Evolutionary conservation across 1,140 invertebrate genomes (phyloP).

Genomic region (Drosophila asahinai): DNA sequence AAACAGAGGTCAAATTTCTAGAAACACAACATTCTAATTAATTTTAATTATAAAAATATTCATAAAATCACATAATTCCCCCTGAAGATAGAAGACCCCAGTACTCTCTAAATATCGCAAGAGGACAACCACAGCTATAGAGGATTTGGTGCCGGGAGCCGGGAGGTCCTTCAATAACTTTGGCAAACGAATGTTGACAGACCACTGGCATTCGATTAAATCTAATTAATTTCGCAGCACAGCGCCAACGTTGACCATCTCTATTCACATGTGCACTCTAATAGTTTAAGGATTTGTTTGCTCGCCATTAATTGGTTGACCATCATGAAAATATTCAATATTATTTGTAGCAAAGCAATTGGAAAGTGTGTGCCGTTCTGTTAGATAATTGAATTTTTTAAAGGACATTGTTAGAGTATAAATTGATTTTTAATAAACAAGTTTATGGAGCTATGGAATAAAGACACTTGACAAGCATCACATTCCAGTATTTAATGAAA

Average conservation of each 20-base stretch:
- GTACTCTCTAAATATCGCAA: not conserved
- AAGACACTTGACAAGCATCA: too few species aligned
- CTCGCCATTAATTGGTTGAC: constrained; percentile 36
- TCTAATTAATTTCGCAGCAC: constrained; percentile 70
- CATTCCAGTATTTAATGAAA: too few species aligned
- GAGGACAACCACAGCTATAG: not conserved
- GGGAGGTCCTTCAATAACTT: constrained; percentile 49
- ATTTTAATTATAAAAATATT: not conserved
- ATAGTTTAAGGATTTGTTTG: constrained; percentile 41
- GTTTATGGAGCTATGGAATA: not conserved
- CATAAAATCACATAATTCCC: not conserved
- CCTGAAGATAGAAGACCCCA: not conserved
- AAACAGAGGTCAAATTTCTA: too few species aligned
- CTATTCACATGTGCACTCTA: constrained; percentile 19
- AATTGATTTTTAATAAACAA: not conserved
- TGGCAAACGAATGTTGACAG: constrained; percentile 68
- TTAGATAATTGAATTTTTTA: constrained; percentile 5
- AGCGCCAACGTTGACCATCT: not conserved
- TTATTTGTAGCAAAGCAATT: constrained; percentile 37
- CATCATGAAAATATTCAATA: constrained; percentile 45
- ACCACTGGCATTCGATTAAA: constrained; percentile 70
- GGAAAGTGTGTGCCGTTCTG: constrained; percentile 4
- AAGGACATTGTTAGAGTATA: not conserved
- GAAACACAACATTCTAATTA: not conserved
- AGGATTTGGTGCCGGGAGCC: constrained; percentile 11